These are phyloP conservation scores for Lophotriccus pileatus DNA, from an alignment of 2,797 vertebrate species.

Conservation along the genomic window DNA sequence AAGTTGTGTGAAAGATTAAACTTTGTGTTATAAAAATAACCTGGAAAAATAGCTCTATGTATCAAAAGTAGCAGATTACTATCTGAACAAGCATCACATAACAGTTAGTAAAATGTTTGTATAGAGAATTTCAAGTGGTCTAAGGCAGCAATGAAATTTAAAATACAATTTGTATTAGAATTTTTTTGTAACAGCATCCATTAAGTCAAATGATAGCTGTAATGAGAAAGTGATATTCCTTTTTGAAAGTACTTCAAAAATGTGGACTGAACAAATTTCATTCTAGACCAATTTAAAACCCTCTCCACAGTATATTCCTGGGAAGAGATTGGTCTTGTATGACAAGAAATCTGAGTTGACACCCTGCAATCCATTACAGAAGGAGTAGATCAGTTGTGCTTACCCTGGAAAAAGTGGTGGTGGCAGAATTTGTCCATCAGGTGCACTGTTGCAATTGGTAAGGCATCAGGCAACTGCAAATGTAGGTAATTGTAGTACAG, in stretches of 20 bases:
- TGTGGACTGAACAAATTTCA: neutral
- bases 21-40: neutral
- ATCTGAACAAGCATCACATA: neutral
- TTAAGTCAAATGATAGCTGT: neutral
- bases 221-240: neutral
- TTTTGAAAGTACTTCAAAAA: neutral
- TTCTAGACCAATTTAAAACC: neutral
- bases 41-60: neutral
- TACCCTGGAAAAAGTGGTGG: neutral
- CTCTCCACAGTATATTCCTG: neutral
- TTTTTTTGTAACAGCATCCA: neutral
- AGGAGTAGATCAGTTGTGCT: rapidly evolving
- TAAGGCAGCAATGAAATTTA: neutral
- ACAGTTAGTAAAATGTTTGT: neutral
- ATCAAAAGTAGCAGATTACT: neutral
- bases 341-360: neutral
- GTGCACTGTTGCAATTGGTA: neutral
- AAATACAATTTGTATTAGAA: neutral
- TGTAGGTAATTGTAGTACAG: neutral
- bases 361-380: neutral
- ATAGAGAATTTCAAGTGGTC: neutral
- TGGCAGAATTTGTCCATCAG: neutral
- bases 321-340: neutral
- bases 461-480: neutral
- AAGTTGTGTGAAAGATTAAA: neutral